Evolutionary conservation across 53 echinoderm and acorn worm species (phyloP).

Genomic region (Actinopyga echinites): DNA sequence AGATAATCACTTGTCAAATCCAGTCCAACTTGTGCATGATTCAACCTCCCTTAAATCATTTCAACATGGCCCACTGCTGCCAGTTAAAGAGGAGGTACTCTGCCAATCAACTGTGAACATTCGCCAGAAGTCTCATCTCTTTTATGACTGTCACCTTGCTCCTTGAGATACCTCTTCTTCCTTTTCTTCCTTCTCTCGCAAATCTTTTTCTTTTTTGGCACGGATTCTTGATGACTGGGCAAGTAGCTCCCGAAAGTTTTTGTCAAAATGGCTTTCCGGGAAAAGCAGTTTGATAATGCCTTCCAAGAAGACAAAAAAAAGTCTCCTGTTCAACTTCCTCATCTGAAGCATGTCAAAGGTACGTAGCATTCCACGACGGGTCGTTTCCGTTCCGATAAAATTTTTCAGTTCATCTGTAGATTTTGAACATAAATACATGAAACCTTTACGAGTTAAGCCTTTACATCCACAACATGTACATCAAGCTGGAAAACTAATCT

Average conservation of each 20-base stretch:
- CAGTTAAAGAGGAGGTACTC: no score
- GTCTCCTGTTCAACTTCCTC: conserved; percentile 82
- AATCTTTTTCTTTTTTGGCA: conserved; percentile 67
- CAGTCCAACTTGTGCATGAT: no score
- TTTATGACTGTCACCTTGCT: background rate
- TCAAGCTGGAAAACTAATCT: no score
- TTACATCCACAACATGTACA: background rate
- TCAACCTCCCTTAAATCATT: no score
- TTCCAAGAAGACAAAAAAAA: conserved; percentile 89
- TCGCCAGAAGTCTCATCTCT: no score
- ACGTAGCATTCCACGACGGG: conserved; percentile 81
- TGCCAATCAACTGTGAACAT: no score
- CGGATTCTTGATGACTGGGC: conserved; percentile 91
- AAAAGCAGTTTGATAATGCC: conserved; percentile 76
- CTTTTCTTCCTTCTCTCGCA: conserved; percentile 23
- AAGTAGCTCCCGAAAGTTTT: conserved; percentile 87
- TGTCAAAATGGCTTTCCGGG: conserved; percentile 76
- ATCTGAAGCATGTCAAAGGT: conserved; percentile 96
- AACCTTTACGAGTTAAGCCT: background rate
- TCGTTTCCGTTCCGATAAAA: conserved; percentile 95
- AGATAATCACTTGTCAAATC: no score
- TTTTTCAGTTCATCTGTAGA: conserved; percentile 93
- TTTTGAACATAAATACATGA: background rate
- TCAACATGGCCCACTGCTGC: no score
- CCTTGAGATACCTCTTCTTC: background rate